Evolutionary conservation across 2,797 vertebrate genomes (phyloP), one percentile per base, ranked within the genome.

Genomic region (Mormyrus proboscirostris): DNA sequence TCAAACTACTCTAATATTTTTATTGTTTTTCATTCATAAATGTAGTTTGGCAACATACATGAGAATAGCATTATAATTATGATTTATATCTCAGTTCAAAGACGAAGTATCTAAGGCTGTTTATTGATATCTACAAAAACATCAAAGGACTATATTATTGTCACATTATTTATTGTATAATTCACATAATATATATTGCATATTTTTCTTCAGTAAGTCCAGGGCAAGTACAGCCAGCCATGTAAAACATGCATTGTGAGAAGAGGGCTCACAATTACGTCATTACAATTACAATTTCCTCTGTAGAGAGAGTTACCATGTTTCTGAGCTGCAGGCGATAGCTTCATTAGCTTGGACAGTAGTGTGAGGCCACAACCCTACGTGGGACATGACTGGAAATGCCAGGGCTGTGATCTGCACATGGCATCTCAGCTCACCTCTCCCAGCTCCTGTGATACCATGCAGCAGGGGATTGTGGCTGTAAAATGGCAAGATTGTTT

Each of bases 331-430:
- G 91, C 92, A 90, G 91, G 76, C 55, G 88, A 91, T 76, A 90
- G 90, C 91, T 91, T 92, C 91, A 92, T 92, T 90, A 92, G 73
- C 44, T 53, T 73, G 89, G 73, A 82, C 69, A 65, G 79, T 44
- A 53, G 49, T 76, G 44, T 33, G 85, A 83, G 90, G 88, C 29
- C 86, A 83, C 86, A 87, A 84, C 88, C 65, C 89, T 89, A 87
- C 6, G 22, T 88, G 86, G 82, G 57, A 65, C 88, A 25, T 88
- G 89, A 89, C 89, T 76, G 10, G 69, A 92, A 92, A 92, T 91
- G 91, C 88, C 92, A 92, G 88, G 88, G 50, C 91, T 91, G 89
- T 91, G 91, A 91, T 92, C 89, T 88, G 65, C 59, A 62, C 86
- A 51, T 59, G 89, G 62, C 88, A 88, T 49, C 53, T 85, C 82